Percentiles rank a stretch among this genome's conserved stretches.
These are phyloP conservation scores for Cricetomys ansorgei DNA, from an alignment of 2,113 vertebrate genomes.

Conservation along the genomic window DNA sequence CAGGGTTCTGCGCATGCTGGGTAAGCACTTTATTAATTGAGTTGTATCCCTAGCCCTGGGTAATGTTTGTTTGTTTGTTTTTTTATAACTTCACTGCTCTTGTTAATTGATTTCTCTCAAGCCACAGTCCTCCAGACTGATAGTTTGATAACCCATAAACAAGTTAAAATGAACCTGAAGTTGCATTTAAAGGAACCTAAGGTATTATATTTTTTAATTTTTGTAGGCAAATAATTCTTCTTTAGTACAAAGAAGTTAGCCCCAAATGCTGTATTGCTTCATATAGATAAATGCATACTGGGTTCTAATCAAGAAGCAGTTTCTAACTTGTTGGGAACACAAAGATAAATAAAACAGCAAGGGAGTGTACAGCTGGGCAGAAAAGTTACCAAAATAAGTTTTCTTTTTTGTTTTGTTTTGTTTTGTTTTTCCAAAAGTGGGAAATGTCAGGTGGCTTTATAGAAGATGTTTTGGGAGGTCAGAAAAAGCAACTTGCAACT, in stretches of 20 bases:
- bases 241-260: neutral
- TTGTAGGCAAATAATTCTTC: constrained; percentile 51
- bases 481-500: neutral
- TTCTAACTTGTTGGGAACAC: neutral
- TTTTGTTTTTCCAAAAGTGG: neutral
- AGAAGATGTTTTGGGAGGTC: neutral
- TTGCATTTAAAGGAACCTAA: constrained; percentile 60
- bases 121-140: constrained; percentile 24
- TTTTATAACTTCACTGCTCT: constrained; percentile 17
- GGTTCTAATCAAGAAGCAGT: constrained; percentile 11
- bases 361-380: neutral
- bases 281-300: neutral
- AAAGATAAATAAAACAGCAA: constrained; percentile 30
- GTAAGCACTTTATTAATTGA: neutral
- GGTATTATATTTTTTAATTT: constrained; percentile 43
- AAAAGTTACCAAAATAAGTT: neutral
- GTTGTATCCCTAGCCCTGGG: too few relatives aligned
- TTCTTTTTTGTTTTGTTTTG: too few relatives aligned
- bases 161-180: constrained; percentile 55
- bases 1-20: neutral
- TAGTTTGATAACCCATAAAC: constrained; percentile 51
- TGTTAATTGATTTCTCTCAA: constrained; percentile 47
- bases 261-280: neutral
- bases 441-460: neutral
- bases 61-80: neutral